These are phyloP conservation scores for Oxystoma pomonae DNA, from an alignment of 2,888 invertebrate genomes.

Conservation along the genomic window DNA sequence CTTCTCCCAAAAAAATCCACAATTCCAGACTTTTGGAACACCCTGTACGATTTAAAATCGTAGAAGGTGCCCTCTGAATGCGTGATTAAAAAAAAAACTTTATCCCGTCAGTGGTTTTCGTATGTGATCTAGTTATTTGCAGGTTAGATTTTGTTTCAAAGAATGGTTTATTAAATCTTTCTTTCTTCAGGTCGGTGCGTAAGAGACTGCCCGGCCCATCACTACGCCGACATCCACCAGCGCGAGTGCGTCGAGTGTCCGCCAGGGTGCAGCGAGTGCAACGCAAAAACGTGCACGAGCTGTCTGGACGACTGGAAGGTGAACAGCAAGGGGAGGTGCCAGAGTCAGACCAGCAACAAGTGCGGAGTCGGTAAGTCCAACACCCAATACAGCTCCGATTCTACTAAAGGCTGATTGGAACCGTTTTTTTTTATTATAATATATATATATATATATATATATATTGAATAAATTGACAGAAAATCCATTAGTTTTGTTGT, in stretches of 20 bases:
- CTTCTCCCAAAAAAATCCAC: no score
- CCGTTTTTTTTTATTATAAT: background rate
- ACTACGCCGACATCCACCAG: conserved; percentile 72
- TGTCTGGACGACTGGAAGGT: conserved; percentile 73
- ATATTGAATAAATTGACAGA: no score
- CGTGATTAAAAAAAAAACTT: no score
- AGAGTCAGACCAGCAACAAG: conserved; percentile 63
- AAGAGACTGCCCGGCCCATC: conserved; percentile 67
- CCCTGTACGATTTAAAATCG: no score
- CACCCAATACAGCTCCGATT: no score
- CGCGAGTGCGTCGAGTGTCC: conserved; percentile 78
- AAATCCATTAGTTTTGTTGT: no score
- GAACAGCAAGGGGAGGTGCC: conserved; percentile 71
- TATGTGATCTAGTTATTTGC: no score
- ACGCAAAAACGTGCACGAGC: conserved; percentile 65
- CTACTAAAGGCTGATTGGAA: background rate
- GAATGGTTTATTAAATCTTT: background rate
- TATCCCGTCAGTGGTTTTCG: no score
- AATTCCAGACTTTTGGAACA: no score
- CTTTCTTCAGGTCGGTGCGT: conserved; percentile 57
- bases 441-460: background rate
- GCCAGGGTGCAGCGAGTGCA: conserved; percentile 73
- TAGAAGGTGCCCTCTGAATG: no score
- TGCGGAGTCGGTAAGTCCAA: conserved; percentile 63
- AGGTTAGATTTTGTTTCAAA: no score